Percentiles rank a stretch among this genome's conserved stretches.
These are phyloP conservation scores for Hedya salicella DNA, from an alignment of 2,888 invertebrate species.

Conservation along the genomic window DNA sequence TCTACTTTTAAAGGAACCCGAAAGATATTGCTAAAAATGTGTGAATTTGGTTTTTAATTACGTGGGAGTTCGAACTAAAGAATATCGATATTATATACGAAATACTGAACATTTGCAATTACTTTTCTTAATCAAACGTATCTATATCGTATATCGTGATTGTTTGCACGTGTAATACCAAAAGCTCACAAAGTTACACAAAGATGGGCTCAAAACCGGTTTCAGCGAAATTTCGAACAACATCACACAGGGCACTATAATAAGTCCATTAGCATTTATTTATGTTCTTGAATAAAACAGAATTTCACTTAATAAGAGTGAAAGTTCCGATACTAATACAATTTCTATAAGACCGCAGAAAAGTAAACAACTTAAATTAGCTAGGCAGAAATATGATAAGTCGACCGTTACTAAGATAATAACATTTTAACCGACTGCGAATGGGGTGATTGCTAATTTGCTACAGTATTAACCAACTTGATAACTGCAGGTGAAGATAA, in stretches of 20 bases:
- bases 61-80: no score
- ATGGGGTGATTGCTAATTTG: no score
- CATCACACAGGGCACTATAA: conserved; percentile 30
- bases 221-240: conserved; percentile 11
- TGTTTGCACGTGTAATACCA: no score
- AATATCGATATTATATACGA: no score
- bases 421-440: conserved; percentile 1
- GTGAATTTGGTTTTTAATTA: no score
- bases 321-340: conserved; percentile 43
- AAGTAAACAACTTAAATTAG: conserved; percentile 38
- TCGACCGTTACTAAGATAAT: background rate
- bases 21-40: no score
- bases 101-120: no score
- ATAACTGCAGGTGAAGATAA: no score
- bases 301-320: conserved; percentile 41
- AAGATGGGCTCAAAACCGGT: conserved; percentile 9
- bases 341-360: conserved; percentile 42
- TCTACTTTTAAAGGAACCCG: no score
- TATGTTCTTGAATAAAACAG: conserved; percentile 28
- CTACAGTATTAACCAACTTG: no score
- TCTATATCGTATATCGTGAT: background rate
- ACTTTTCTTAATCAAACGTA: no score
- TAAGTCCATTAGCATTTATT: conserved; percentile 36
- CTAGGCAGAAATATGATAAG: conserved; percentile 6
- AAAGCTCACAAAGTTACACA: no score